Conservation (phyloP, 2,797 vertebrate genomes). For the Cercopithecus neglectus region DNA sequence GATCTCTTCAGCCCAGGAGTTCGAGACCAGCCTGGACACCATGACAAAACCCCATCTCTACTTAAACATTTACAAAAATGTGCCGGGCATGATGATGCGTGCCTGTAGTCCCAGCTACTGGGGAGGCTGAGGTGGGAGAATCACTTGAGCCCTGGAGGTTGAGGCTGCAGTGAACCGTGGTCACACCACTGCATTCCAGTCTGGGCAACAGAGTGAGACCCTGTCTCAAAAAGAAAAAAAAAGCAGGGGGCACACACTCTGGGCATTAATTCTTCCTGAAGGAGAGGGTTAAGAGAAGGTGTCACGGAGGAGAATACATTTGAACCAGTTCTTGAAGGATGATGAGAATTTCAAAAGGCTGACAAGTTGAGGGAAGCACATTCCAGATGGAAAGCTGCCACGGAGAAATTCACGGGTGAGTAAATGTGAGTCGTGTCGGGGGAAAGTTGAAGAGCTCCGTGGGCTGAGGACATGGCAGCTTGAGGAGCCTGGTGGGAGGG, state of each 20-base stretch:
- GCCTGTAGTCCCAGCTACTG: no score
- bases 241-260: background rate
- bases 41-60: no score
- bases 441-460: background rate
- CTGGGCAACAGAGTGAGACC: no score
- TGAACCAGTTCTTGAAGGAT: conserved; percentile 9
- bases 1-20: no score
- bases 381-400: background rate
- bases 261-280: background rate
- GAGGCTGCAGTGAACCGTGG: no score
- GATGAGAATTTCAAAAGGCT: background rate
- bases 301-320: background rate
- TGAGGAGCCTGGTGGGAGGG: background rate
- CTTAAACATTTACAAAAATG: no score
- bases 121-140: no score
- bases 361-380: background rate
- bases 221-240: no score
- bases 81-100: no score
- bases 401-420: background rate
- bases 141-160: no score
- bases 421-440: background rate
- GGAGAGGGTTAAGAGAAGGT: background rate
- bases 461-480: background rate
- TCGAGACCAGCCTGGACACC: no score
- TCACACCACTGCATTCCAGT: no score